Evolutionary conservation across 2,113 vertebrate species (phyloP).

Genomic region (Nothobranchius furzeri): DNA sequence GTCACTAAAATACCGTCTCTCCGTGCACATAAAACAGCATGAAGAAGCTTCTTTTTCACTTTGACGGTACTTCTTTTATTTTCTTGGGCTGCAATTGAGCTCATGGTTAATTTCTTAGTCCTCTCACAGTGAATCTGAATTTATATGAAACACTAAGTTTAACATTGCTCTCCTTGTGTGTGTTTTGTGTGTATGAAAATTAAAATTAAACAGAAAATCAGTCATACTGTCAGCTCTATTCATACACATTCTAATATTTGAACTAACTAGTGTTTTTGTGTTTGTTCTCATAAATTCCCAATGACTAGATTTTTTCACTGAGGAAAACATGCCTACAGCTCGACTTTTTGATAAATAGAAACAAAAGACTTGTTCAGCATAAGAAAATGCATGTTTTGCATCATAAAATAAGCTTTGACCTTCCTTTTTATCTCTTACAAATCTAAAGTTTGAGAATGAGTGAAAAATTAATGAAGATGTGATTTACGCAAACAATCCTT

Average conservation of each 20-base stretch:
- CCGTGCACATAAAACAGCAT: slow-evolving; percentile 17
- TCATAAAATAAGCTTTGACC: background rate
- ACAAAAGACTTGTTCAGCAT: background rate
- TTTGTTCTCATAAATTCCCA: background rate
- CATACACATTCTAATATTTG: background rate
- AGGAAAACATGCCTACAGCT: background rate
- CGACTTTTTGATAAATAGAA: no score
- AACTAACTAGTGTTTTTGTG: background rate
- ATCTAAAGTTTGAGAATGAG: background rate
- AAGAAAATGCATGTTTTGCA: background rate
- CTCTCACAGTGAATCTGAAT: background rate
- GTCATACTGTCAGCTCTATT: no score
- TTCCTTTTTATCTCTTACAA: background rate
- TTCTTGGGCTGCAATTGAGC: slow-evolving; percentile 1
- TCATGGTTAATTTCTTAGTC: slow-evolving; percentile 2
- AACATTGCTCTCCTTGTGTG: background rate
- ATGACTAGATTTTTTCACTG: background rate
- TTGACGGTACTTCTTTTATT: background rate
- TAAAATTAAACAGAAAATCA: no score
- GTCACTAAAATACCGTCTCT: slow-evolving; percentile 63
- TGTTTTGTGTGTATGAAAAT: background rate
- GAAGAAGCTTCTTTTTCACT: background rate
- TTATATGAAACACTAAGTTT: no score
- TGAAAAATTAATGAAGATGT: background rate
- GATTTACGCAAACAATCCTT: background rate